These are phyloP conservation scores for Drosophila mettleri DNA, from an alignment of 2,888 invertebrate species.

Conservation along the genomic window DNA sequence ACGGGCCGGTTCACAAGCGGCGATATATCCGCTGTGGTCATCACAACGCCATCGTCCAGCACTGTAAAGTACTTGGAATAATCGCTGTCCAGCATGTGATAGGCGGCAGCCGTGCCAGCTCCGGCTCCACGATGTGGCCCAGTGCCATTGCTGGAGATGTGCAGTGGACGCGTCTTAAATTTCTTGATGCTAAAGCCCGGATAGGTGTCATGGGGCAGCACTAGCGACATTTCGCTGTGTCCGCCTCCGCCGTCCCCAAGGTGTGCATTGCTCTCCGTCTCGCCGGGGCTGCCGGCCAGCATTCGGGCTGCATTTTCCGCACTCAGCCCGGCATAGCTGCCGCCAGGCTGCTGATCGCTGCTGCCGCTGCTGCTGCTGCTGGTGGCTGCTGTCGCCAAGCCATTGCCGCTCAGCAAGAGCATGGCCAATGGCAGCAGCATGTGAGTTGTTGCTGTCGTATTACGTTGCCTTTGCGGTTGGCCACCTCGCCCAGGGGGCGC, in stretches of 20 bases:
- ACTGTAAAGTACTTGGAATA: constrained; percentile 94
- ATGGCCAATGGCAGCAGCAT: constrained; percentile 25
- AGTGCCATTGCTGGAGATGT: constrained; percentile 37
- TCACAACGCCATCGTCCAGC: constrained; percentile 93
- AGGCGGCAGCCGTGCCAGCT: constrained; percentile 84
- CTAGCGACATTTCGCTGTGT: constrained; percentile 85
- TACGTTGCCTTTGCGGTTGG: constrained; percentile 41
- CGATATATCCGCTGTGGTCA: constrained; percentile 94
- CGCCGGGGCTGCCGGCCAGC: constrained; percentile 75
- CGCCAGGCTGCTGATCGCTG: constrained; percentile 13
- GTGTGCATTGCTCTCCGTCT: constrained; percentile 39
- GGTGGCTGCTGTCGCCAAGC: constrained; percentile 12
- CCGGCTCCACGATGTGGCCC: constrained; percentile 2
- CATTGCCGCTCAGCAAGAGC: no score
- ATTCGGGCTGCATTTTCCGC: constrained; percentile 81
- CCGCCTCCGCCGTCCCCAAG: neutral
- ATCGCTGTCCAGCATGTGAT: constrained; percentile 91
- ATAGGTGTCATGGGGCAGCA: constrained; percentile 95
- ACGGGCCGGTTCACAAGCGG: constrained; percentile 93
- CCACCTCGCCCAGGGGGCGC: constrained; percentile 44
- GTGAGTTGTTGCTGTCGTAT: constrained; percentile 19
- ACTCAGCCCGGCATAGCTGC: constrained; percentile 69
- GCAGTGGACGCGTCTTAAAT: constrained; percentile 86
- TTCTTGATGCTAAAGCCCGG: constrained; percentile 95
- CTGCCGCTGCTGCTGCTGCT: constrained; percentile 13